These are phyloP conservation scores for Seriola quinqueradiata DNA, from an alignment of 2,113 vertebrate genomes.

Conservation along the genomic window DNA sequence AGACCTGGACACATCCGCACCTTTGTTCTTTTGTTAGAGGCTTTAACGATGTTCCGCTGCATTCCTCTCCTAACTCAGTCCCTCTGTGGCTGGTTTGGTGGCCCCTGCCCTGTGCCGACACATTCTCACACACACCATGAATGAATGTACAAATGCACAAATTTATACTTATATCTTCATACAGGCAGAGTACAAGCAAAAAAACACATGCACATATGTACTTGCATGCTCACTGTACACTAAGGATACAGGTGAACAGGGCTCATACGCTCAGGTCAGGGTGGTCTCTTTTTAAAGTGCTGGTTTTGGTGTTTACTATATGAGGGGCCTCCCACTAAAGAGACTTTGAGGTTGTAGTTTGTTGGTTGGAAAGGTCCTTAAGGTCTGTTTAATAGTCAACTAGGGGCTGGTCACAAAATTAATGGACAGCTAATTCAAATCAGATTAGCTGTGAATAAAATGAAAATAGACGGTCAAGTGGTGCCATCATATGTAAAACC, in stretches of 20 bases:
- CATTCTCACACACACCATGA: constrained; percentile 18
- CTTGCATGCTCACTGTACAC: neutral
- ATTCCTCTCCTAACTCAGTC: constrained; percentile 85
- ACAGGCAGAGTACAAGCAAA: neutral
- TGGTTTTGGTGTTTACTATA: constrained; percentile 73
- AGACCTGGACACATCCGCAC: constrained; percentile 76
- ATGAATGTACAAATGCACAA: neutral
- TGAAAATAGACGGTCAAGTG: neutral
- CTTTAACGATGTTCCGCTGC: constrained; percentile 88
- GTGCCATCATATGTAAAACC: too few species aligned
- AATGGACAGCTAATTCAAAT: constrained; percentile 32
- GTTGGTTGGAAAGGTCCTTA: constrained; percentile 54
- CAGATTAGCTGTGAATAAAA: constrained; percentile 33
- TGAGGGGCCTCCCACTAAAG: constrained; percentile 64
- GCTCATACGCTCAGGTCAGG: constrained; percentile 31
- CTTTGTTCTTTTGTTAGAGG: constrained; percentile 86
- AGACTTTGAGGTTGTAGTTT: constrained; percentile 66
- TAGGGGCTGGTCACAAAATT: constrained; percentile 31
- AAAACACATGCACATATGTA: neutral
- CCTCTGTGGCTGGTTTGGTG: constrained; percentile 81
- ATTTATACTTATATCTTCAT: neutral
- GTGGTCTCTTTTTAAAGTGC: constrained; percentile 73
- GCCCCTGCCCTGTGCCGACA: constrained; percentile 54
- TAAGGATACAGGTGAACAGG: constrained; percentile 50
- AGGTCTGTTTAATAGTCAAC: constrained; percentile 49